Conservation (phyloP, 1,140 invertebrate species). For the Pygmarrhopalites habei region DNA sequence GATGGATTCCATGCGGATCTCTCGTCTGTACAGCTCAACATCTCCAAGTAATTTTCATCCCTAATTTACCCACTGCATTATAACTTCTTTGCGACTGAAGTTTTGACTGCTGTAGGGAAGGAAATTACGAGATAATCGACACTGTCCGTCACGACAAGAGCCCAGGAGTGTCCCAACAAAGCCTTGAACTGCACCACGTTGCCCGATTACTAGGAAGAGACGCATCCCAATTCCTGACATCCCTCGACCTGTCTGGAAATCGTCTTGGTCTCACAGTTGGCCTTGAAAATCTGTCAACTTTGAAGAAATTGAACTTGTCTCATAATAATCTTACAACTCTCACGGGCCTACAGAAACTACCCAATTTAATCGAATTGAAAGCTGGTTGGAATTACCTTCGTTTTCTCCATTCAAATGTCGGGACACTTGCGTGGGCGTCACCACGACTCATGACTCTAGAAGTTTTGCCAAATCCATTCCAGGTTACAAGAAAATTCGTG, state of each 20-base stretch:
- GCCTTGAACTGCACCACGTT: background rate
- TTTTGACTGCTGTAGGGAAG: constrained; percentile 9
- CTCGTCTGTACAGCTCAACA: constrained; percentile 6
- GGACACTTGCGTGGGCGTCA: constrained; percentile 12
- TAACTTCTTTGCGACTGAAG: too few species aligned
- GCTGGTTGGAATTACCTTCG: constrained; percentile 27
- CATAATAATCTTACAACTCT: constrained; percentile 35
- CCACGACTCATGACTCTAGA: constrained; percentile 19
- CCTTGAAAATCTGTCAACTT: constrained; percentile 17
- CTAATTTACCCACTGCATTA: too few species aligned
- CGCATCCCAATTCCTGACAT: background rate
- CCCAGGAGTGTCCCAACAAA: background rate
- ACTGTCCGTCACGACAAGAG: background rate
- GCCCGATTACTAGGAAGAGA: constrained; percentile 5
- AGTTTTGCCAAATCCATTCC: constrained; percentile 36
- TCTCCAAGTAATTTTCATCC: constrained; percentile 17
- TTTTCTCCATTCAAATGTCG: constrained; percentile 25
- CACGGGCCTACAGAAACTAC: constrained; percentile 22
- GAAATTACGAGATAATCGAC: background rate
- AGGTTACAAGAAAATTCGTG: constrained; percentile 7
- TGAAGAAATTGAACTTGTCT: constrained; percentile 29
- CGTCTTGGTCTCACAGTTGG: constrained; percentile 14
- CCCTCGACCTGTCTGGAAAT: constrained; percentile 1
- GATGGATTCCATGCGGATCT: constrained; percentile 30
- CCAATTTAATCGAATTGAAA: constrained; percentile 30